phyloP scores from a whole-genome alignment of 2,797 vertebrate genomes.

The Loris lydekkerianus region DNA sequence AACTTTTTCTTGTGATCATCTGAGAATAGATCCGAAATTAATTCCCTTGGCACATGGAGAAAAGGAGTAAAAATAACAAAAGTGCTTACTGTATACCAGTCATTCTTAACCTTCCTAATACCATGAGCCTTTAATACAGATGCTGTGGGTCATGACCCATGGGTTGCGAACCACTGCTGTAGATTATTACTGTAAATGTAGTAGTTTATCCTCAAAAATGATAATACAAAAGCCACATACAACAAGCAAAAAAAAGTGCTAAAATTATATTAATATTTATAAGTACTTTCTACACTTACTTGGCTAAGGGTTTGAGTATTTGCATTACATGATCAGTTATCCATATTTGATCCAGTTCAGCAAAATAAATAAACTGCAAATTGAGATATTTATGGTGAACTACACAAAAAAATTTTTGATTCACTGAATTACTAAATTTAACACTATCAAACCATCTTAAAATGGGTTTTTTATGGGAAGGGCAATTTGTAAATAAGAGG shows the following conservation, averaged over 20 bases:
- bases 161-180: neutral
- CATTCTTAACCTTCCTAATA: too few relatives aligned
- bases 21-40: neutral
- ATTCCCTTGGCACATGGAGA: neutral
- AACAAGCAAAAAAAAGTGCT: neutral
- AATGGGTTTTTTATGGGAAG: constrained; percentile 10
- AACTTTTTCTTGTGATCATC: neutral
- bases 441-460: neutral
- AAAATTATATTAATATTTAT: neutral
- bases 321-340: neutral
- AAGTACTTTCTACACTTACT: constrained; percentile 33
- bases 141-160: too few relatives aligned
- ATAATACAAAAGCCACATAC: neutral
- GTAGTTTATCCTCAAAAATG: constrained; percentile 22
- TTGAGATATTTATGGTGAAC: neutral
- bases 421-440: constrained; percentile 34
- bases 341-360: neutral
- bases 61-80: neutral
- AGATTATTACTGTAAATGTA: neutral
- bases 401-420: neutral
- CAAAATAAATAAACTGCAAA: constrained; percentile 4
- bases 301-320: neutral
- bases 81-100: neutral
- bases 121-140: too few relatives aligned
- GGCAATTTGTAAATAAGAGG: neutral